Base-by-base conservation (phyloP, 2,888 invertebrate genomes). In the Synergus gifuensis region DNA sequence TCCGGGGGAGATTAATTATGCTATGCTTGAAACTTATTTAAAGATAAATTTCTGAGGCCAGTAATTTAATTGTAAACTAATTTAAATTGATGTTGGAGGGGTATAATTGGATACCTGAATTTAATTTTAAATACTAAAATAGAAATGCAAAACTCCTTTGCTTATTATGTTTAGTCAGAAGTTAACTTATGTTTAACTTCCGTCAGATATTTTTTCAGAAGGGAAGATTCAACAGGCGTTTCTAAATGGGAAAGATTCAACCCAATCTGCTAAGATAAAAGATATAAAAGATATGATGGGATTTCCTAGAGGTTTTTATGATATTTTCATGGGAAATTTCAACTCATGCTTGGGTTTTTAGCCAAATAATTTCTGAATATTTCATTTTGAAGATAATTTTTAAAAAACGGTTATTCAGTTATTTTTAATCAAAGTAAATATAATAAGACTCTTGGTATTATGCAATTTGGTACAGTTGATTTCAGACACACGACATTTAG, bases 401-500 rank as follows among this genome's bases (percentile, higher is more conserved):
- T 12, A 18, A 58, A 11, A 58, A 58, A 3, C 28, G 9, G 8
- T 16, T 58, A 58, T 58, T 46, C 4, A 9, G 1, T 46, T 46
- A 44, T 67, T 46, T 67, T 22, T 67, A 46, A 46, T 46, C 18
- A 46, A 11, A 9, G 42, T 0, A 46, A 11, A 67, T 22, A 46
- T 2, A 67, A 67, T 42, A 18, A 11, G 4, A 46, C 18, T 2
- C 44, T 46, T 44, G 44, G 22, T 46, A 14, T 4, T 22, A 7
- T 7, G 67, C 44, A 46, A 46, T 67, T 46, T 46, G 11, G 14
- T 22, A 44, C 44, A 14, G 14, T 14, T 46, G 2, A 44, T 22
- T 67, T 67, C 44, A 18, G 46, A 67, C 22, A 12, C 11, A n/a
- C 66, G 44, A 67, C 14, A 67, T 67, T 44, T 67, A 46, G 42